Evolutionary conservation across 2,113 vertebrate genomes (phyloP).

Genomic region (Ciconia boyciana): DNA sequence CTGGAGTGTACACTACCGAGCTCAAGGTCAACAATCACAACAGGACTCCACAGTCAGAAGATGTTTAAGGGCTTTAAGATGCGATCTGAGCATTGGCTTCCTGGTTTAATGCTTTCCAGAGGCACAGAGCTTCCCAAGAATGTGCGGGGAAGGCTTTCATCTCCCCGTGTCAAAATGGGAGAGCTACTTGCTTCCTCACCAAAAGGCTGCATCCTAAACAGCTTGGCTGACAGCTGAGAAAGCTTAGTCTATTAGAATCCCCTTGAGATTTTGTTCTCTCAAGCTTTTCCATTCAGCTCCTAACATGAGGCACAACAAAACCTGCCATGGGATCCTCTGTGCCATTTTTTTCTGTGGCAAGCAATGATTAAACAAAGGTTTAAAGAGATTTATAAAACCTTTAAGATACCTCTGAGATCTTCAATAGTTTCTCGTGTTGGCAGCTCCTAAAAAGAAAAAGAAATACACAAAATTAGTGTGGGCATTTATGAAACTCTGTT

Average conservation of each 20-base stretch:
- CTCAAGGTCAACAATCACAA: neutral
- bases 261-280: neutral
- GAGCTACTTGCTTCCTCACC: neutral
- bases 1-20: neutral
- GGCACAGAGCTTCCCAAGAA: neutral
- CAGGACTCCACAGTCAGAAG: neutral
- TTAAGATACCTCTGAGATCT: conserved; percentile 74
- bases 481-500: neutral
- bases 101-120: neutral
- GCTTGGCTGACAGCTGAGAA: neutral
- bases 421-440: conserved; percentile 72
- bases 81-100: neutral
- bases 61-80: neutral
- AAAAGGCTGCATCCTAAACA: neutral
- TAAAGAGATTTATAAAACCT: neutral
- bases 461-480: neutral
- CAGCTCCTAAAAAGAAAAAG: conserved; percentile 62
- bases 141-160: neutral
- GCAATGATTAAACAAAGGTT: neutral
- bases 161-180: neutral
- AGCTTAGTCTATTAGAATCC: neutral
- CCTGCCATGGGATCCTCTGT: neutral
- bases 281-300: neutral
- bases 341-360: neutral
- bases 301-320: neutral